These are phyloP conservation scores for Pseudochirops corinnae DNA, from an alignment of 2,797 vertebrate species.

Conservation along the genomic window DNA sequence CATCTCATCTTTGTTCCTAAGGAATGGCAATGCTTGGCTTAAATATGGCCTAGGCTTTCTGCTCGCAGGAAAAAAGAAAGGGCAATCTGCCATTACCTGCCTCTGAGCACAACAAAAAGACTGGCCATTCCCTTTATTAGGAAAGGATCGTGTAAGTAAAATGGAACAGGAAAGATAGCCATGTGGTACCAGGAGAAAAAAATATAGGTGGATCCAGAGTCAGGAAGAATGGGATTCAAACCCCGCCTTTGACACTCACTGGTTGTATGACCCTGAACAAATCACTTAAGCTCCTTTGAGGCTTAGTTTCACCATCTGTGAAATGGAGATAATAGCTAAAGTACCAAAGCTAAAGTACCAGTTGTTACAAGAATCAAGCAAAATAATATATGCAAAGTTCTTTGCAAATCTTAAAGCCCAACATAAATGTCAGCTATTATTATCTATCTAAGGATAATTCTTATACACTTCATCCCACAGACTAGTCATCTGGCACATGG, in stretches of 20 bases:
- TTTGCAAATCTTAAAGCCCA: not conserved
- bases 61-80: not conserved
- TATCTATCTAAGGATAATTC: constrained; percentile 2
- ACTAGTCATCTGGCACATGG: not conserved
- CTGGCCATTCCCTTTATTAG: not conserved
- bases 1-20: not conserved
- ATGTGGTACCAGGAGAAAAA: not conserved
- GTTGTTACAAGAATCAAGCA: not conserved
- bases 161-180: not conserved
- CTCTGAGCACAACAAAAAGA: not conserved
- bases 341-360: not conserved
- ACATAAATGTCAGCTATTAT: constrained; percentile 11
- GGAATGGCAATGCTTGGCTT: not conserved
- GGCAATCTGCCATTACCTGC: not conserved
- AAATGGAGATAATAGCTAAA: not conserved
- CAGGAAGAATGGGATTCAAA: not conserved
- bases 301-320: not conserved
- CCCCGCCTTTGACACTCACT: not conserved
- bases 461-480: constrained; percentile 3
- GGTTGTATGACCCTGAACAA: not conserved
- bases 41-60: not conserved
- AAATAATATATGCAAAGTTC: not conserved
- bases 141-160: not conserved
- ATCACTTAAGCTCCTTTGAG: not conserved
- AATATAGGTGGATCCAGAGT: not conserved